A percentile compares a stretch with the other conserved stretches of the same genome.
Conservation (phyloP, 2,888 invertebrate species). For the Dysmachus trigonus region DNA sequence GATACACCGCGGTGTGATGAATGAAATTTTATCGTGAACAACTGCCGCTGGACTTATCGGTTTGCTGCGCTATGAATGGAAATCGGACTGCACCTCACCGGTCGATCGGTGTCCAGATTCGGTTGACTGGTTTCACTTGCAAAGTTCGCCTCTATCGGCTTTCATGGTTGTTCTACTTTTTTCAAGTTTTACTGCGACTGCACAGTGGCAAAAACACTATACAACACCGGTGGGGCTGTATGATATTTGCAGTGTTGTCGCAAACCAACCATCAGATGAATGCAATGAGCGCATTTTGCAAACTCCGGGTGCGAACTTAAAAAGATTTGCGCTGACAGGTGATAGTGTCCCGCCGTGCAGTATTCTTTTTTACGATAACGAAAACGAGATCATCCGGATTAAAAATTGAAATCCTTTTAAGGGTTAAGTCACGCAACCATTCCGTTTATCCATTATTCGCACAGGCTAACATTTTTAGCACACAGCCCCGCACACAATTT, state of each 20-base stretch:
- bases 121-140: constrained; percentile 20
- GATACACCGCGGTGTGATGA: constrained; percentile 10
- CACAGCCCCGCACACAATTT: neutral
- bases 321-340: neutral
- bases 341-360: neutral
- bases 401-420: neutral
- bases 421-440: neutral
- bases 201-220: neutral
- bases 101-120: neutral
- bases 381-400: neutral
- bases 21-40: neutral
- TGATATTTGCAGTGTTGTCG: neutral
- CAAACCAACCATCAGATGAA: neutral
- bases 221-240: neutral
- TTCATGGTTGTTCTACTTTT: constrained; percentile 15
- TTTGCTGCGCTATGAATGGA: constrained; percentile 26
- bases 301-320: neutral
- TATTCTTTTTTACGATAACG: neutral
- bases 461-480: neutral
- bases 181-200: constrained; percentile 15
- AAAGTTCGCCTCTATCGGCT: constrained; percentile 21
- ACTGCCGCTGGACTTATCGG: neutral
- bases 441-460: neutral
- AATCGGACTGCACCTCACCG: neutral
- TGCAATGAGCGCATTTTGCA: neutral